Percentiles rank a stretch among this genome's conserved stretches.
Conservation (phyloP, 2,888 invertebrate genomes). For the Sesamia inferens region DNA sequence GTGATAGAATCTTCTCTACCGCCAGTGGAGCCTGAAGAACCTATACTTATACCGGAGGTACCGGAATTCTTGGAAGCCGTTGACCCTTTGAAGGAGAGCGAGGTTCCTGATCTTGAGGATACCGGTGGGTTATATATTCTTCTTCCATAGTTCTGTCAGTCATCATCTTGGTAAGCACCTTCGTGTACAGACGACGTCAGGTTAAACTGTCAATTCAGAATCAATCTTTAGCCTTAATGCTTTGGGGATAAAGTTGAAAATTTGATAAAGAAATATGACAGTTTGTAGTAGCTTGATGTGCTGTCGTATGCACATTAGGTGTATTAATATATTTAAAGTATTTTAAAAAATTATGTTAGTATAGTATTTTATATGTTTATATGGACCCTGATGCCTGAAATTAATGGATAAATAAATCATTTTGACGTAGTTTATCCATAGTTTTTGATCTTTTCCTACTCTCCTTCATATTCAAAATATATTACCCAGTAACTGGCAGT, state of each 20-base stretch:
- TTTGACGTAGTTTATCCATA: not conserved
- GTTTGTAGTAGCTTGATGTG: too few relatives aligned
- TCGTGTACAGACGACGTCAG: too few relatives aligned
- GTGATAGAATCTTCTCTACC: constrained; percentile 73
- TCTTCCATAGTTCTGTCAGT: not conserved
- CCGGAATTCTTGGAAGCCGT: constrained; percentile 83
- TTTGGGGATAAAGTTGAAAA: too few relatives aligned
- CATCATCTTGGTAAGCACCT: not conserved
- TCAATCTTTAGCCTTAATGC: too few relatives aligned
- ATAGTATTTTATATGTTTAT: too few relatives aligned
- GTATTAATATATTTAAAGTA: too few relatives aligned
- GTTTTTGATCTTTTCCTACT: not conserved
- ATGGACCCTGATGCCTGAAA: too few relatives aligned
- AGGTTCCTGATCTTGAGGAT: constrained; percentile 83
- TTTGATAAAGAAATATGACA: too few relatives aligned
- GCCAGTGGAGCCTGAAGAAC: constrained; percentile 79
- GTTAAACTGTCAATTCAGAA: too few relatives aligned
- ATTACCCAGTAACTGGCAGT: not conserved
- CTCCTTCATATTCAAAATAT: not conserved
- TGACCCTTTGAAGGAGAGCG: constrained; percentile 82
- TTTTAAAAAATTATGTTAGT: too few relatives aligned
- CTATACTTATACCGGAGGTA: constrained; percentile 81
- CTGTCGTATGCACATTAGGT: too few relatives aligned
- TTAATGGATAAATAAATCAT: too few relatives aligned
- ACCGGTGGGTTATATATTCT: constrained; percentile 72